Base-by-base conservation (phyloP, 2,797 vertebrate genomes). In the Sebastes cheni region DNA sequence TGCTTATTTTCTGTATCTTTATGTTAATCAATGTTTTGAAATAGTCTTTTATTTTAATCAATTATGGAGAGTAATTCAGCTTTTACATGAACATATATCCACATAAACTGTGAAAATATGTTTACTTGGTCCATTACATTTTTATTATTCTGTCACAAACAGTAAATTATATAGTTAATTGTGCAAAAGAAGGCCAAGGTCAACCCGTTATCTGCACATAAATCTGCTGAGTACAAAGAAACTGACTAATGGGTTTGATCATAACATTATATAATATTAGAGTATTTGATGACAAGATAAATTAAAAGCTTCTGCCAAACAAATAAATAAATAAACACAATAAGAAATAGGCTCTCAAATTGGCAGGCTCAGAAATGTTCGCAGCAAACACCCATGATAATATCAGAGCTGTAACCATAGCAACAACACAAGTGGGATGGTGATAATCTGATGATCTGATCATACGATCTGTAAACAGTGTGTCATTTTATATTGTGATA, bases 121-220 rank as follows among this genome's bases (percentile, higher is more conserved):
- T 30, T 50, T 61, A 11, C 12, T 30, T 18, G 10, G 3, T 13
- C 10, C 3, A 54, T 52, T 13, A 25, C 6, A 12, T 25, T 46
- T 64, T 54, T 6, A 20, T 25, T 3, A 22, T 30, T 16, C 0
- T 20, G 9, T 60, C 25, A 59, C n/a, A 30, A 68, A 52, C 20
- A 20, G 30, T 25, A 12, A 18, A 34, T 14, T 2, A 0, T 18
- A 6, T 12, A 0, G 39, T 13, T 30, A 9, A 23, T 5, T n/a
- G 2, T 32, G 18, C 18, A 52, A 68, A 65, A 55, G 34, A 58
- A 55, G 39, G 1, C 2, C 2, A 0, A 5, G 23, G 34, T 42
- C 8, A 22, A 23, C 0, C 5, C 4, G 13, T 34, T 13, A 6
- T 32, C 20, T 29, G 13, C 10, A 14, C 20, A 52, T 12, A 1